These are phyloP conservation scores for Fulmarus glacialis DNA, from an alignment of 2,113 vertebrate species.

Conservation along the genomic window DNA sequence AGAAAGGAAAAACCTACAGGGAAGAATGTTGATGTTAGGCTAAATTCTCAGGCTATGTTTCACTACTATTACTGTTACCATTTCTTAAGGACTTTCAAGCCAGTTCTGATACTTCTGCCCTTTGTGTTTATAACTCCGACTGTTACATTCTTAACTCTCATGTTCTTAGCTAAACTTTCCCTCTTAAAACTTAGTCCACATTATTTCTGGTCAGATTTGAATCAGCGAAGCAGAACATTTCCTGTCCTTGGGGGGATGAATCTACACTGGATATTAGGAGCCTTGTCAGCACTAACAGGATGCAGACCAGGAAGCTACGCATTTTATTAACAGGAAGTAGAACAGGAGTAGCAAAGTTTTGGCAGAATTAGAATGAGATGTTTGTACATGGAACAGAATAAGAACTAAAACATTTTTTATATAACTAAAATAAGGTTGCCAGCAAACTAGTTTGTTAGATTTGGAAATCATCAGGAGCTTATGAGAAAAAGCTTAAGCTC, in stretches of 20 bases:
- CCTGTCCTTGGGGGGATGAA: constrained; percentile 12
- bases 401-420: background rate
- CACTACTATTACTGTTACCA: background rate
- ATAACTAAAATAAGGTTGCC: background rate
- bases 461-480: background rate
- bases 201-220: constrained; percentile 2
- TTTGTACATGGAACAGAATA: background rate
- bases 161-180: background rate
- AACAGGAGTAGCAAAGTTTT: background rate
- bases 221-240: constrained; percentile 30
- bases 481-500: background rate
- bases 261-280: background rate
- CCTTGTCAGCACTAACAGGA: constrained; percentile 32
- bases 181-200: background rate
- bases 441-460: background rate
- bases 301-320: constrained; percentile 6
- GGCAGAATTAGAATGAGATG: background rate
- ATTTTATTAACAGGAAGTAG: constrained; percentile 27
- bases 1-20: background rate
- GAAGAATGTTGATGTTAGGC: background rate
- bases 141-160: background rate
- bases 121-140: background rate
- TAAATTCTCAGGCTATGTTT: background rate
- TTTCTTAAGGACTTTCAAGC: background rate
- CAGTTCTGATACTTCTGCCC: background rate